Base-by-base conservation (phyloP, 2,113 vertebrate genomes). In the Mus spicilegus region DNA sequence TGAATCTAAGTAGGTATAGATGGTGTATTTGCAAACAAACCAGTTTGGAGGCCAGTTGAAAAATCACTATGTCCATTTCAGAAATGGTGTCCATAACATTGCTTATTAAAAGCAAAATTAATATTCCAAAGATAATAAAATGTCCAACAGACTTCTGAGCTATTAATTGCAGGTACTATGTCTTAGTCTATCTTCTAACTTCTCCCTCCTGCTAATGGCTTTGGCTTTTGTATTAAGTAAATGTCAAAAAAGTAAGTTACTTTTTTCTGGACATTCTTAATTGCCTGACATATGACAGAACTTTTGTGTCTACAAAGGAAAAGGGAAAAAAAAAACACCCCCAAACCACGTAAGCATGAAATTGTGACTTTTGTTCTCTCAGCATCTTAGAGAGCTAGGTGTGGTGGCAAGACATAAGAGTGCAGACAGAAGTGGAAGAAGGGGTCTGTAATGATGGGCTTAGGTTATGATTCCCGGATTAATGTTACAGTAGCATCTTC, bases 381-480 rank as follows among this genome's bases (percentile, higher is more conserved):
- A 4, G 26, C 5, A 39, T 42, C 28, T 7, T 36, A n/a, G 36
- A 58, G 54, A 58, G 24, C 46, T 54, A 26, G 77, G 42, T 70
- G 36, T 24, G 20, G 56, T 3, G 42, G 19, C 0, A 0, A 13
- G 14, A 20, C 12, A 5, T 7, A 9, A 12, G n/a, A 12, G 10
- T 22, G 0, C 56, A 78, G 46, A 76, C 3, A 39, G 61, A 49
- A 56, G 6, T 30, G 26, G 42, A 46, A 30, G 46, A 51, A 24
- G 8, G 1, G 7, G 67, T 11, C 54, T 58, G 4, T 33, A 22
- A 22, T 46, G 36, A 56, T 28, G 7, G 51, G 6, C 36, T 82
- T 76, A 0, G 2, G 24, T 9, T 63, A 67, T 0, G n/a, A 22
- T 63, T 28, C 33, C 33, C 9, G 56, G 54, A 84, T 65, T 26